Conservation (phyloP, 2,888 invertebrate species). For the Phlogophora meticulosa region DNA sequence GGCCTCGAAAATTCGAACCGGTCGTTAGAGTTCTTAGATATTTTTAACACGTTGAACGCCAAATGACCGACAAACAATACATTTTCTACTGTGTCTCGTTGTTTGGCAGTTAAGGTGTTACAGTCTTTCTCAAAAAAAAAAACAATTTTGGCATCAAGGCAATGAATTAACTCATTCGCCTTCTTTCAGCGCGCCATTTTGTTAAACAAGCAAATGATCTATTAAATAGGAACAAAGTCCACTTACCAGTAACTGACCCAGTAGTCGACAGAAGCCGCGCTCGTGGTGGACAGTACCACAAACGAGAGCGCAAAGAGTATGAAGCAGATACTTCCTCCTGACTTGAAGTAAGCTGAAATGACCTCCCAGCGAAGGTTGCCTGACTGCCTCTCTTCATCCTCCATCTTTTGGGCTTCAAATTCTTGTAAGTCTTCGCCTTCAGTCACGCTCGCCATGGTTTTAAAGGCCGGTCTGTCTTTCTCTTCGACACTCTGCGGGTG, state of each 20-base stretch:
- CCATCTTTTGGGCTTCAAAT: slow-evolving; percentile 83
- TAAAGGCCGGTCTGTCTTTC: slow-evolving; percentile 69
- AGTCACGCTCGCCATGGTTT: slow-evolving; percentile 66
- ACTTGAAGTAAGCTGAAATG: slow-evolving; percentile 80
- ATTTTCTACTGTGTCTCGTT: too few species aligned
- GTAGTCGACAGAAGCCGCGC: slow-evolving; percentile 93
- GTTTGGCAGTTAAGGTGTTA: too few species aligned
- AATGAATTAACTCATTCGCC: background rate
- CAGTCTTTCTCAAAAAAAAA: too few species aligned
- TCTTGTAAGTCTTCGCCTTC: slow-evolving; percentile 78
- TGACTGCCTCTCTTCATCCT: slow-evolving; percentile 82
- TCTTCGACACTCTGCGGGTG: slow-evolving; percentile 72
- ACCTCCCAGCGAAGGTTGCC: slow-evolving; percentile 85
- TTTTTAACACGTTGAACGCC: too few species aligned
- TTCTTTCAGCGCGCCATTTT: too few species aligned
- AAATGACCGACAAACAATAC: too few species aligned
- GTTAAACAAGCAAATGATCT: too few species aligned
- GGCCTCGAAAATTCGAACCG: too few species aligned
- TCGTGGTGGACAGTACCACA: slow-evolving; percentile 89
- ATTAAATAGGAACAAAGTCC: background rate
- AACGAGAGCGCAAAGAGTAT: slow-evolving; percentile 76
- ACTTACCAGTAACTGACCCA: slow-evolving; percentile 93
- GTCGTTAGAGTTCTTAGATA: too few species aligned
- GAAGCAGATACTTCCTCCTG: slow-evolving; percentile 81
- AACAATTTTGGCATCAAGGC: too few species aligned